A percentile compares a stretch with the other conserved stretches of the same genome.
Evolutionary conservation across 2,797 vertebrate species (phyloP).

Genomic region (Thunnus albacares): DNA sequence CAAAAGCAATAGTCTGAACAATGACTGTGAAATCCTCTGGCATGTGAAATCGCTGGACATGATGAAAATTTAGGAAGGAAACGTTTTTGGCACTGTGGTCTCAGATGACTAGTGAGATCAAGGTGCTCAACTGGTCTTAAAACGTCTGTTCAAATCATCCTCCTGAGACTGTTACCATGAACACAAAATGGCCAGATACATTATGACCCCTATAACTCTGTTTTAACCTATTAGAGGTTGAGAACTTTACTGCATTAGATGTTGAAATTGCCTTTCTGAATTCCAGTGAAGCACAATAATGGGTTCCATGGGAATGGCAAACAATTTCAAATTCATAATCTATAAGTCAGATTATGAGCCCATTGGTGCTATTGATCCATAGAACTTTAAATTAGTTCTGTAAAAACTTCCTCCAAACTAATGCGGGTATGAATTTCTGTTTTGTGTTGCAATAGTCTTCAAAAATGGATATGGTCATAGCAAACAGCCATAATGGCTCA

Average conservation of each 20-base stretch:
- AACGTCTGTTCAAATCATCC: neutral
- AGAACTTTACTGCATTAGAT: slow-evolving; percentile 20
- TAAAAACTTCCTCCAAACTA: slow-evolving; percentile 52
- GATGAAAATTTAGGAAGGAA: slow-evolving; percentile 26
- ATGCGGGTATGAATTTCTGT: slow-evolving; percentile 7
- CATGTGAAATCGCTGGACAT: slow-evolving; percentile 19
- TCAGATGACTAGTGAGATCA: slow-evolving; percentile 16
- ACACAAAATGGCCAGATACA: slow-evolving; percentile 20
- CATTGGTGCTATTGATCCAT: slow-evolving; percentile 56
- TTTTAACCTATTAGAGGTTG: slow-evolving; percentile 46
- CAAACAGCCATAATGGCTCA: slow-evolving; percentile 14
- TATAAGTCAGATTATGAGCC: slow-evolving; percentile 57
- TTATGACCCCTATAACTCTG: slow-evolving; percentile 36
- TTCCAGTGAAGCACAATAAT: slow-evolving; percentile 57
- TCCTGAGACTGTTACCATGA: slow-evolving; percentile 13
- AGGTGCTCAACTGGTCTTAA: neutral
- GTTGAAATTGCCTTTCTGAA: slow-evolving; percentile 57
- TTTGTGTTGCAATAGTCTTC: slow-evolving; percentile 25
- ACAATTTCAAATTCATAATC: slow-evolving; percentile 67
- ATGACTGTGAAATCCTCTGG: slow-evolving; percentile 33
- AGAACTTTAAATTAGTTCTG: slow-evolving; percentile 77
- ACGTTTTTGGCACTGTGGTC: neutral
- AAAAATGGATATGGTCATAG: slow-evolving; percentile 28
- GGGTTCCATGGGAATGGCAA: slow-evolving; percentile 48
- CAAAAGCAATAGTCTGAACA: slow-evolving; percentile 31